phyloP scores from a whole-genome alignment of 2,888 invertebrate species.

The Trichogramma evanescens region DNA sequence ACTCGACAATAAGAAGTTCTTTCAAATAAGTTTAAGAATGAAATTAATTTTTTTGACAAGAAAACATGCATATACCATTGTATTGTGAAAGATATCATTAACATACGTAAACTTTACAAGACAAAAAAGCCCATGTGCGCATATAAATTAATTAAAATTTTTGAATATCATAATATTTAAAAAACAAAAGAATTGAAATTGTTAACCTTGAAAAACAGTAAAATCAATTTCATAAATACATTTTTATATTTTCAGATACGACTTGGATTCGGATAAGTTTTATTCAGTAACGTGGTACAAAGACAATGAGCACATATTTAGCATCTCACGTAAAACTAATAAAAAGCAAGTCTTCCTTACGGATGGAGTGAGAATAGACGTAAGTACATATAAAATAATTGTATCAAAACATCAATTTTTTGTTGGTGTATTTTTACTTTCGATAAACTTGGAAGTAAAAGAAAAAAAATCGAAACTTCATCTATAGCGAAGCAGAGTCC shows the following conservation, averaged over 20 bases:
- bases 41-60: not conserved
- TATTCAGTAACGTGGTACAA: conserved; percentile 52
- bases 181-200: not conserved
- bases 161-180: not conserved
- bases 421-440: no score
- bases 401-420: no score
- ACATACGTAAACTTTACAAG: not conserved
- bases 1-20: not conserved
- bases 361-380: conserved; percentile 21
- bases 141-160: not conserved
- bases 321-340: conserved; percentile 40
- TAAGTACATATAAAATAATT: conserved; percentile 8
- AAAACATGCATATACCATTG: not conserved
- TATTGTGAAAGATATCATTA: not conserved
- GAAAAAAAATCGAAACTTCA: no score
- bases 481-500: no score
- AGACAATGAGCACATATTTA: conserved; percentile 50
- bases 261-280: conserved; percentile 44
- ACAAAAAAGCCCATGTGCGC: no score
- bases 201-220: not conserved
- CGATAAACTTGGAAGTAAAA: no score
- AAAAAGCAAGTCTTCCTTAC: conserved; percentile 12
- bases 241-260: conserved; percentile 42
- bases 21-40: not conserved
- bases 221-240: not conserved